Evolutionary conservation across 2,888 invertebrate genomes (phyloP).

Genomic region (Acleris sparsana): DNA sequence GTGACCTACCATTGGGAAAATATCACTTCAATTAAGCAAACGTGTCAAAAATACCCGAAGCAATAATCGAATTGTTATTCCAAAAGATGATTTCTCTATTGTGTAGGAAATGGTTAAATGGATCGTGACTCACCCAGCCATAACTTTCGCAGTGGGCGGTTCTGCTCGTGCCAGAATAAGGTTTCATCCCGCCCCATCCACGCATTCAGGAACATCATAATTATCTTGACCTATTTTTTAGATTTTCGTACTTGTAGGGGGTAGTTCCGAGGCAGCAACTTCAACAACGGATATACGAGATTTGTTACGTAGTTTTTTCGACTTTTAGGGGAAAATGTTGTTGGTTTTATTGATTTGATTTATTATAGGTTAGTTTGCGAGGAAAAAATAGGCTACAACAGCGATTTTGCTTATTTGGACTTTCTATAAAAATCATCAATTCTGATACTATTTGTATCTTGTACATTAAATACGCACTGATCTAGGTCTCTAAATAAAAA

Average conservation of each 20-base stretch:
- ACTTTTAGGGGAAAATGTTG: slow-evolving; percentile 24
- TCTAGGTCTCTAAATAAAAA: too few relatives aligned
- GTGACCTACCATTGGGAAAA: neutral
- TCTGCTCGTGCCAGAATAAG: slow-evolving; percentile 37
- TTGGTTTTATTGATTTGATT: slow-evolving; percentile 26
- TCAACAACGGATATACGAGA: slow-evolving; percentile 28
- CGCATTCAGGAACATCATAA: slow-evolving; percentile 52
- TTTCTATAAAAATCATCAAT: too few relatives aligned
- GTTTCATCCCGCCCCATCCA: slow-evolving; percentile 30
- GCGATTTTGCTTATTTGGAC: neutral
- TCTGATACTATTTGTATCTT: too few relatives aligned
- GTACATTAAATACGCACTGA: too few relatives aligned
- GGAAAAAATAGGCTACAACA: slow-evolving; percentile 3
- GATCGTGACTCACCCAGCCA: slow-evolving; percentile 52
- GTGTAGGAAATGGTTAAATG: slow-evolving; percentile 55
- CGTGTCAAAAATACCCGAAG: slow-evolving; percentile 18
- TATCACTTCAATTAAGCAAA: slow-evolving; percentile 20
- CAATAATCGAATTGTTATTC: slow-evolving; percentile 30
- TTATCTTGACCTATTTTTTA: slow-evolving; percentile 54
- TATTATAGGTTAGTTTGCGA: slow-evolving; percentile 8
- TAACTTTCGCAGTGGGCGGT: slow-evolving; percentile 59
- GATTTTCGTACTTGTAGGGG: slow-evolving; percentile 32
- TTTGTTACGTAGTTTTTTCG: slow-evolving; percentile 30
- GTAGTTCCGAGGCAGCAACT: slow-evolving; percentile 30
- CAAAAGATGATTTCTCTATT: slow-evolving; percentile 33